Evolutionary conservation across 2,113 vertebrate genomes (phyloP).

Genomic region (Aplodontia rufa): DNA sequence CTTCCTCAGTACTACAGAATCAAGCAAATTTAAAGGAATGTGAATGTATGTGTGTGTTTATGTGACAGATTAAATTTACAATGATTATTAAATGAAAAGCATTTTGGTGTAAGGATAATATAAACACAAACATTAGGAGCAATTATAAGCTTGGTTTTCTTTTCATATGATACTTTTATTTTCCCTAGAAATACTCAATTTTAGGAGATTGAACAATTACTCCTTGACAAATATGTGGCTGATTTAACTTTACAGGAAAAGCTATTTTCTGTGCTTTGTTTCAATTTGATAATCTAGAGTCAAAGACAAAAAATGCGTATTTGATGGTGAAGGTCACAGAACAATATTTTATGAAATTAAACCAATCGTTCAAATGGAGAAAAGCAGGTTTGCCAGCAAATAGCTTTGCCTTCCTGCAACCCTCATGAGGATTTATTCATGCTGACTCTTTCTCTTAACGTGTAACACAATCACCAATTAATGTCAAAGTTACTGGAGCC

Average conservation of each 20-base stretch:
- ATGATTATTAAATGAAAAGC: background rate
- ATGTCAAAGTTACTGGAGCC: slow-evolving; percentile 84
- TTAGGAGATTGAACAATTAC: background rate
- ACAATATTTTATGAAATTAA: slow-evolving; percentile 76
- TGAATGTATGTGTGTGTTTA: background rate
- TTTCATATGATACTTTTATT: background rate
- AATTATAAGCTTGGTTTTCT: background rate
- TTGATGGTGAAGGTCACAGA: slow-evolving; percentile 75
- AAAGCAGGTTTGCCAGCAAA: slow-evolving; percentile 75
- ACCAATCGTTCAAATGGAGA: slow-evolving; percentile 67
- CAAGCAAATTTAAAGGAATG: background rate
- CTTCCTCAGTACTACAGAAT: background rate
- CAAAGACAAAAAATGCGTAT: slow-evolving; percentile 49
- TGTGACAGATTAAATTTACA: background rate
- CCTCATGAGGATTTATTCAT: slow-evolving; percentile 72
- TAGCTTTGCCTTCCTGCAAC: slow-evolving; percentile 71
- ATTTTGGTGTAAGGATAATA: background rate
- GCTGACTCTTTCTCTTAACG: slow-evolving; percentile 83
- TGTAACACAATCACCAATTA: slow-evolving; percentile 86
- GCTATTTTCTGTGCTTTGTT: slow-evolving; percentile 25
- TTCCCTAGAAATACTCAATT: background rate
- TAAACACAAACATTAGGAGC: slow-evolving; percentile 11
- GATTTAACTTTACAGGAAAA: slow-evolving; percentile 28
- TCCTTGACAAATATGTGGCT: background rate
- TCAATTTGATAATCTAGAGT: slow-evolving; percentile 22